Evolutionary conservation across 2,113 vertebrate species (phyloP).

Genomic region (Petrocephalus microphthalmus): DNA sequence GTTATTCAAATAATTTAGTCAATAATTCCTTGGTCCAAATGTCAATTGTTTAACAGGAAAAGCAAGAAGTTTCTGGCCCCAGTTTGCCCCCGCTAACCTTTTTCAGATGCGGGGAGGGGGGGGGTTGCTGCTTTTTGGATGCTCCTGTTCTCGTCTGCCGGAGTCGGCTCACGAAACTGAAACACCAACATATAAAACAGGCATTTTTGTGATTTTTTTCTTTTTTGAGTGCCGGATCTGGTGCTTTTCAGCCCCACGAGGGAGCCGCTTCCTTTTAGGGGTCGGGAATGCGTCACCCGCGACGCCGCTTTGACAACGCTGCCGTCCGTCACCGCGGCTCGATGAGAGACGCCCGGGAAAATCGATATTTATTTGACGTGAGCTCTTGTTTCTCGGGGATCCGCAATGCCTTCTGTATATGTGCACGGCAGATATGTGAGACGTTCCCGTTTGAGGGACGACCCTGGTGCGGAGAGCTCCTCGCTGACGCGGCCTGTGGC

Average conservation of each 20-base stretch:
- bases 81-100: slow-evolving; percentile 33
- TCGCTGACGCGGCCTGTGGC: slow-evolving; percentile 12
- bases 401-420: no score
- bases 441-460: slow-evolving; percentile 14
- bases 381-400: slow-evolving; percentile 50
- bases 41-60: slow-evolving; percentile 93
- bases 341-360: slow-evolving; percentile 46
- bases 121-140: slow-evolving; percentile 29
- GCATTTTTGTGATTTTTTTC: neutral
- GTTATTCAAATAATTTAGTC: slow-evolving; percentile 95
- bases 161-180: slow-evolving; percentile 25
- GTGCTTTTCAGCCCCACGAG: slow-evolving; percentile 26
- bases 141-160: slow-evolving; percentile 26
- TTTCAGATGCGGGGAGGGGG: neutral
- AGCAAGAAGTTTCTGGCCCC: slow-evolving; percentile 66
- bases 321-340: slow-evolving; percentile 25
- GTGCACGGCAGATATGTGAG: slow-evolving; percentile 21
- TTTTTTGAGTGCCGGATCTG: slow-evolving; percentile 24
- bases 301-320: slow-evolving; percentile 32
- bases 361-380: slow-evolving; percentile 54
- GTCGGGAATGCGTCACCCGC: slow-evolving; percentile 21
- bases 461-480: neutral
- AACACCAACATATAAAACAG: slow-evolving; percentile 32
- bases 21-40: slow-evolving; percentile 91
- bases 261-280: slow-evolving; percentile 42